A percentile compares a stretch with the other conserved stretches of the same genome.
Evolutionary conservation across 2,888 invertebrate genomes (phyloP).

Genomic region (Tanytarsus gracilentus): DNA sequence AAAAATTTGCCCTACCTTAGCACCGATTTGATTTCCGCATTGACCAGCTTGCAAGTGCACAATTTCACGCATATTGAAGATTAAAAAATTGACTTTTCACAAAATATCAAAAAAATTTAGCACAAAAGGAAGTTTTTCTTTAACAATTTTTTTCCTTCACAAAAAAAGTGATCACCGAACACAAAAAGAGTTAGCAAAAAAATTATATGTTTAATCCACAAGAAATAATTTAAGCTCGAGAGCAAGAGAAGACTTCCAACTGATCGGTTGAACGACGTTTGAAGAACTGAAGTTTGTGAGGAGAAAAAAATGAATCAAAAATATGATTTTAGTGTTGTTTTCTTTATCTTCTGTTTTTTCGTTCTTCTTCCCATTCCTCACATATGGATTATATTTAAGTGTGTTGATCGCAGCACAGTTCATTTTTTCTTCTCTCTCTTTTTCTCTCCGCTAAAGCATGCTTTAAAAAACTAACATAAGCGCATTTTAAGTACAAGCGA

Average conservation of each 20-base stretch:
- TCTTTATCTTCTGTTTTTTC: conserved; percentile 21
- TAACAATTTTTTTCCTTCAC: background rate
- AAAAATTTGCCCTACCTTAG: conserved; percentile 6
- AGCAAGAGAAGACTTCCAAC: conserved; percentile 24
- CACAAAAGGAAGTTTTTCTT: background rate
- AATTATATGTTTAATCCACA: conserved; percentile 8
- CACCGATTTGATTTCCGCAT: conserved; percentile 26
- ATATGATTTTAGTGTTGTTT: conserved; percentile 23
- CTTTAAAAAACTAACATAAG: conserved; percentile 20
- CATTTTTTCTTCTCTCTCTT: no score
- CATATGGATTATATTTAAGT: conserved; percentile 13
- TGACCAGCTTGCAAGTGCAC: conserved; percentile 25
- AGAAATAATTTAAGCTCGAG: background rate
- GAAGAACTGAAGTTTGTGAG: conserved; percentile 22
- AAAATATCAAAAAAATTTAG: background rate
- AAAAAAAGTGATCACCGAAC: background rate
- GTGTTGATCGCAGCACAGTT: conserved; percentile 12
- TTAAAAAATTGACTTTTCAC: background rate
- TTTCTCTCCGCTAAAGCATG: no score
- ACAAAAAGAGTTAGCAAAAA: background rate
- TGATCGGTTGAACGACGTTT: conserved; percentile 22
- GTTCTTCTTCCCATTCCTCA: conserved; percentile 9
- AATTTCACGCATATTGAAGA: conserved; percentile 16
- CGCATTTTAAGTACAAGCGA: background rate
- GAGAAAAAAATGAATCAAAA: conserved; percentile 22